Conservation (phyloP, 2,113 vertebrate genomes). For the Colossoma macropomum region DNA sequence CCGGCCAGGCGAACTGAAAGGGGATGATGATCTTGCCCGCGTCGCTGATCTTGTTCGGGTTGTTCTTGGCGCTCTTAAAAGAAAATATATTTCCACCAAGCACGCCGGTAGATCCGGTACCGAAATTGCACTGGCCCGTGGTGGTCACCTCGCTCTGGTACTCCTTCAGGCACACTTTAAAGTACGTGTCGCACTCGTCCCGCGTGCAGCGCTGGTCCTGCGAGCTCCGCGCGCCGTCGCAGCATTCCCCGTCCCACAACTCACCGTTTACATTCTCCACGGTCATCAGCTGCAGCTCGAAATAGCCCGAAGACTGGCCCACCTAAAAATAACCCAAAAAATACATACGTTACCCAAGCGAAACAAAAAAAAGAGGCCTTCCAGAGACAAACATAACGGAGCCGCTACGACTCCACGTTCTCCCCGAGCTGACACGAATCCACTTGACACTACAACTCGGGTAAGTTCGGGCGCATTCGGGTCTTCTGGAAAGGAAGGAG, state of each 20-base stretch:
- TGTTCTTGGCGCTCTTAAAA: conserved; percentile 79
- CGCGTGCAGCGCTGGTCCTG: conserved; percentile 84
- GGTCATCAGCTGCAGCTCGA: conserved; percentile 95
- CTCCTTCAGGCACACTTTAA: conserved; percentile 94
- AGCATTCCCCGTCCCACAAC: conserved; percentile 92
- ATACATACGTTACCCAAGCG: not conserved
- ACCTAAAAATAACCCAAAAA: conserved; percentile 84
- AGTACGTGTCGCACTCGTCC: conserved; percentile 97
- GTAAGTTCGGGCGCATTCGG: not conserved
- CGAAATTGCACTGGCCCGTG: conserved; percentile 85
- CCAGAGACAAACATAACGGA: not conserved
- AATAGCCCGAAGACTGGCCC: conserved; percentile 92
- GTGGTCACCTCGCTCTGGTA: conserved; percentile 89
- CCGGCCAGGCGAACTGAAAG: conserved; percentile 97
- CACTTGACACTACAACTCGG: not conserved
- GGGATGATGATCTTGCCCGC: conserved; percentile 87
- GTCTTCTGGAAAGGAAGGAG: not conserved
- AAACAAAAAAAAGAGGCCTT: not conserved
- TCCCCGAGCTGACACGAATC: no score
- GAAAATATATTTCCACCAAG: conserved; percentile 96
- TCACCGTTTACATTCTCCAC: conserved; percentile 95
- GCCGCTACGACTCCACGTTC: not conserved
- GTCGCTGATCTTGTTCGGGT: conserved; percentile 76
- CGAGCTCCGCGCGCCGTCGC: conserved; percentile 86
- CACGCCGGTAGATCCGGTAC: conserved; percentile 87